These are phyloP conservation scores for Mythimna albipuncta DNA, from an alignment of 2,888 invertebrate genomes.

Conservation along the genomic window DNA sequence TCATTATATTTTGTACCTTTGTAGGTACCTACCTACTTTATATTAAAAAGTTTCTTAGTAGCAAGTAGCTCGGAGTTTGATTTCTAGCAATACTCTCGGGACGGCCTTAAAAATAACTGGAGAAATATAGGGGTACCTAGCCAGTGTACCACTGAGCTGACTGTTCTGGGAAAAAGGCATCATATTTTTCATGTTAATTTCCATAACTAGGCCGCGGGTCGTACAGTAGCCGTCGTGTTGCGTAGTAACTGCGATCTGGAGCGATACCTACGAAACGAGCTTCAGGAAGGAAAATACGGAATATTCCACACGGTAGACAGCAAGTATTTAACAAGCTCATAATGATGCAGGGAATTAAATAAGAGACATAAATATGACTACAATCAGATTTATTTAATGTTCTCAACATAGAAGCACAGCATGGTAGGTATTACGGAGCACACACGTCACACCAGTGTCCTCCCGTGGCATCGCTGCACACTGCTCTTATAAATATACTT, in stretches of 20 bases:
- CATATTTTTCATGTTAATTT: background rate
- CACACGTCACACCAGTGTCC: constrained; percentile 26
- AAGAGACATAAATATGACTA: constrained; percentile 68
- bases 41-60: too few relatives aligned
- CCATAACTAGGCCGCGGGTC: background rate
- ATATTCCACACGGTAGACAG: too few relatives aligned
- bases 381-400: constrained; percentile 85
- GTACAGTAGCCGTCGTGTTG: background rate
- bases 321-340: background rate
- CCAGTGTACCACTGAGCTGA: too few relatives aligned
- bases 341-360: background rate
- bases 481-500: constrained; percentile 31
- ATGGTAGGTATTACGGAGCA: constrained; percentile 65
- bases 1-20: too few relatives aligned
- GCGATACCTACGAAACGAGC: background rate
- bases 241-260: background rate
- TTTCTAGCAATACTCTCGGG: too few relatives aligned
- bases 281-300: background rate
- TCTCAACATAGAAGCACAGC: constrained; percentile 84
- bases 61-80: too few relatives aligned
- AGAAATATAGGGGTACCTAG: too few relatives aligned
- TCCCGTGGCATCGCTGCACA: constrained; percentile 31
- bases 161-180: too few relatives aligned
- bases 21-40: too few relatives aligned
- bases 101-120: too few relatives aligned